Evolutionary conservation across 1,140 invertebrate species (phyloP), one percentile per base, ranked within the genome.

Genomic region (Zaprionus camerounensis): DNA sequence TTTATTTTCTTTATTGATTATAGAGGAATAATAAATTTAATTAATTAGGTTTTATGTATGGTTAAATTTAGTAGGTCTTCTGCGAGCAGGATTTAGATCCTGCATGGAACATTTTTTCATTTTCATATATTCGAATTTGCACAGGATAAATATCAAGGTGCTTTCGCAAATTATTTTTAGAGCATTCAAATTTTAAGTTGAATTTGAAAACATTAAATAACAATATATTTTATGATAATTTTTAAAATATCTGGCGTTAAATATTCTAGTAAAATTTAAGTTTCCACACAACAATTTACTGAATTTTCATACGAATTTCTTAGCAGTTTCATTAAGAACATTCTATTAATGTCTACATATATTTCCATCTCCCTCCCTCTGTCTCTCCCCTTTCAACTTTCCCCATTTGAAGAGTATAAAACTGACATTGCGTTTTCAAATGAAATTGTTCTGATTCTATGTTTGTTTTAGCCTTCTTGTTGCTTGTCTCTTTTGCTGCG

Each of bases 341-440:
- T 22, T 17, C n/a, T 17, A n/a, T 17, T 2, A 2, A n/a, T 17
- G 15, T 17, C 0, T n/a, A 15, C 15, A 2, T 6, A 15, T 7
- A 2, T 44, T 9, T 20, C 0, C 1, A 11, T 13, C 20, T 51
- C 0, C 15, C 6, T 20, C 5, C 22, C 2, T 49, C 7, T 49
- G 0, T 49, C 17, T 20, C 17, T 49, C 38, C 15, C 38, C 3
- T n/a, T 41, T 20, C 20, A 3, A 46, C n/a, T 46, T 51, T 36
- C 46, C 31, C 12, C 12, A 12, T 17, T 69, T 51, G 36, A 22
- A 62, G 62, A 41, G 77, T 59, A 68, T 64, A 13, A 38, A 75
- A 46, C 17, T 53, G 24, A 0, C n/a, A n/a, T 64, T 57, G 44
- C 22, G 3, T 15, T n/a, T 55, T 22, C 12, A 34, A 58, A 49